Conservation (phyloP, 2,797 vertebrate species). For the Xerus rutilus region DNA sequence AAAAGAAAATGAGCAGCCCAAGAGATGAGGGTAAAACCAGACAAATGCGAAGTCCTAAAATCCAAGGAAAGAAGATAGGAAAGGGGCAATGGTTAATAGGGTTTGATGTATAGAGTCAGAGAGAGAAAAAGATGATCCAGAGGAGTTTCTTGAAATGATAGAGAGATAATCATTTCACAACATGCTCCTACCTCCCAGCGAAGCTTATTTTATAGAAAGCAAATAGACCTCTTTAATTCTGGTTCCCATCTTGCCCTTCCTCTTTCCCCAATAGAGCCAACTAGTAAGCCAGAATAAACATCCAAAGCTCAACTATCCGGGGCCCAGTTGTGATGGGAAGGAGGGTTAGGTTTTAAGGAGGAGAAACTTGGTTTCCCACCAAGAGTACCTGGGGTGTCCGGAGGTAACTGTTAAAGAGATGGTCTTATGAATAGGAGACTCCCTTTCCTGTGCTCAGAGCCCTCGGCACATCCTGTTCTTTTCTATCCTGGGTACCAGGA, state of each 20-base stretch:
- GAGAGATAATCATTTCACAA: neutral
- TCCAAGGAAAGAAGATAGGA: neutral
- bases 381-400: neutral
- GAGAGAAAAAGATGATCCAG: neutral
- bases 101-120: neutral
- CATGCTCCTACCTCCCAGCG: fast-evolving
- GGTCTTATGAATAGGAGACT: neutral
- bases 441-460: neutral
- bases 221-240: neutral
- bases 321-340: neutral
- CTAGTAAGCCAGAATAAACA: neutral
- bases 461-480: neutral
- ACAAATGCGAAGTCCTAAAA: neutral
- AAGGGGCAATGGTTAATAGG: neutral
- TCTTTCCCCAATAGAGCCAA: neutral
- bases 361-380: neutral
- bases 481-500: neutral
- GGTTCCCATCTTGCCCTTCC: neutral
- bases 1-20: neutral
- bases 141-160: neutral
- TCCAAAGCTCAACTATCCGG: neutral
- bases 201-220: neutral
- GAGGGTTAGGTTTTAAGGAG: no score
- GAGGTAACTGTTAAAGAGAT: neutral
- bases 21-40: neutral